phyloP scores from a whole-genome alignment of 2,113 vertebrate species.

The Alaudala cheleensis region DNA sequence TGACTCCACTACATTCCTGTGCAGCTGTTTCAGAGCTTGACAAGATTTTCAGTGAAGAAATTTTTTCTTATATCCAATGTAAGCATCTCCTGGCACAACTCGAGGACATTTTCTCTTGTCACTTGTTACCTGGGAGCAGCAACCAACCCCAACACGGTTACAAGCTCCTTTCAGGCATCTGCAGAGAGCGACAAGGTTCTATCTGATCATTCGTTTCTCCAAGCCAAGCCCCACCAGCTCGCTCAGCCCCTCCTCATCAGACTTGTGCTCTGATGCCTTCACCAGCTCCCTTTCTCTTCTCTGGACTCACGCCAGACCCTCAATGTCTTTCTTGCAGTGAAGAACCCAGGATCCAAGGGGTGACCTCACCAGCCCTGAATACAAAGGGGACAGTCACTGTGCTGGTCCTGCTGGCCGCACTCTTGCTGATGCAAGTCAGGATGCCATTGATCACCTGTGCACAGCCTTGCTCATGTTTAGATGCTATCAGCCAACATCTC shows the following conservation, averaged over 20 bases:
- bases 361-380: not conserved
- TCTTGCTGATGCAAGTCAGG: not conserved
- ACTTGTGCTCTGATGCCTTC: not conserved
- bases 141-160: not conserved
- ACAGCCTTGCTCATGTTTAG: not conserved
- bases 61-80: not conserved
- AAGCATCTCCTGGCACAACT: not conserved
- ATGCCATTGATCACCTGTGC: not conserved
- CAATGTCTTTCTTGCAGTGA: not conserved
- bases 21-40: not conserved
- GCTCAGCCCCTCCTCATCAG: fast-evolving
- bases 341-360: not conserved
- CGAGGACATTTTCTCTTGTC: not conserved
- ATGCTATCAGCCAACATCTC: not conserved
- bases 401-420: not conserved
- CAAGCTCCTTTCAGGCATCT: not conserved
- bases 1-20: not conserved
- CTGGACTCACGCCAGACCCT: not conserved
- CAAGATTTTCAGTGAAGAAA: not conserved
- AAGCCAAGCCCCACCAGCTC: fast-evolving
- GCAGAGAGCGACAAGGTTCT: not conserved
- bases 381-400: not conserved
- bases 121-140: not conserved
- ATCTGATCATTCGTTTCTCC: not conserved
- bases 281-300: not conserved